phyloP scores from a whole-genome alignment of 2,113 vertebrate species.

The Mionectes macconnelli region DNA sequence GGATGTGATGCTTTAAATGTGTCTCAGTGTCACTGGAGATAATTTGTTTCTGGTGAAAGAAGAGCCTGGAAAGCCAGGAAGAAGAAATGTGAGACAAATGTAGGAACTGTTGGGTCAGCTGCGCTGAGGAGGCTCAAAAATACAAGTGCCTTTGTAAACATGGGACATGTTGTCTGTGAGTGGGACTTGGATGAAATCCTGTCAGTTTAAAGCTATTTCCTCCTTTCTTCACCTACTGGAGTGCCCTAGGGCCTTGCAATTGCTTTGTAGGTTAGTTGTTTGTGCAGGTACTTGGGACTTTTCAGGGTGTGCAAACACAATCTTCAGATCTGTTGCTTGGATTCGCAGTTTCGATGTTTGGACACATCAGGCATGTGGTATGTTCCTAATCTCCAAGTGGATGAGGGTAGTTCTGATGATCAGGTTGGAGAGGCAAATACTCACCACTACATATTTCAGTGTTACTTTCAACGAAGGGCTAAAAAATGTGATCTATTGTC shows the following conservation, averaged over 20 bases:
- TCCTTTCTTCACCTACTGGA: background rate
- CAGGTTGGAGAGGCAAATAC: slow-evolving; percentile 19
- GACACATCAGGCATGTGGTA: slow-evolving; percentile 10
- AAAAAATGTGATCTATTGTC: slow-evolving; percentile 37
- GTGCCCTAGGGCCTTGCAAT: background rate
- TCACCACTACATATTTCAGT: background rate
- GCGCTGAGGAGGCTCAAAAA: background rate
- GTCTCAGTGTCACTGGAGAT: background rate
- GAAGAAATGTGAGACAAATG: background rate
- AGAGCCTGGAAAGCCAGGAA: background rate
- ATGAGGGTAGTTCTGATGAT: background rate
- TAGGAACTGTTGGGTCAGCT: background rate
- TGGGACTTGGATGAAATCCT: background rate
- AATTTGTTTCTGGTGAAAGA: background rate
- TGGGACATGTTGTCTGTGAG: background rate
- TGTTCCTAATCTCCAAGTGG: slow-evolving; percentile 44
- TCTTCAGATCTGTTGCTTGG: background rate
- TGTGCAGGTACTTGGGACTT: background rate
- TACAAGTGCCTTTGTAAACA: background rate
- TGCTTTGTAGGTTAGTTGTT: background rate
- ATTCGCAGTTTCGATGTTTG: background rate
- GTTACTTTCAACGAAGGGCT: slow-evolving; percentile 34
- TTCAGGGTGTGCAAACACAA: background rate
- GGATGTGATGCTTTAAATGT: background rate
- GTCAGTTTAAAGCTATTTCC: background rate